Conservation (phyloP, 2,888 invertebrate species). For the Pyralis farinalis region DNA sequence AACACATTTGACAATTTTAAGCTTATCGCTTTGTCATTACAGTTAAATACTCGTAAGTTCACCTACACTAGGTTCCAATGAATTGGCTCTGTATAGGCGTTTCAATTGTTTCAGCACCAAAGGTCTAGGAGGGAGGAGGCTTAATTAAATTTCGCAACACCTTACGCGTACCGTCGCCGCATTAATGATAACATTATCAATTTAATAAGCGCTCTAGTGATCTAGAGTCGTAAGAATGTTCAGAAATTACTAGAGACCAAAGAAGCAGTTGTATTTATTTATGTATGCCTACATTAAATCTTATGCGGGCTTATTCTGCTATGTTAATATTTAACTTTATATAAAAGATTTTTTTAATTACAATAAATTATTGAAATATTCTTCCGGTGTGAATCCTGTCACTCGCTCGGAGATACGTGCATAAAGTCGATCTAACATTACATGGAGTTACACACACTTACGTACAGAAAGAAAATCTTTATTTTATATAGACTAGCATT, state of each 20-base stretch:
- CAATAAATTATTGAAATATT: constrained; percentile 53
- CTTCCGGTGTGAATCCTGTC: constrained; percentile 49
- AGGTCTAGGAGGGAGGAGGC: constrained; percentile 46
- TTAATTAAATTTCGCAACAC: constrained; percentile 35
- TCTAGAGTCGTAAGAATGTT: constrained; percentile 3
- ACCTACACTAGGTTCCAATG: constrained; percentile 3
- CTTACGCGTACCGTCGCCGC: constrained; percentile 1
- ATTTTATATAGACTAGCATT: neutral
- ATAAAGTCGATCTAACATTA: constrained; percentile 60
- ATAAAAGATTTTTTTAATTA: constrained; percentile 67
- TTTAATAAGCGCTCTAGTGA: constrained; percentile 3
- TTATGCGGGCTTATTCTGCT: constrained; percentile 16
- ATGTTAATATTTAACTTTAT: constrained; percentile 40
- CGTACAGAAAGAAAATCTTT: constrained; percentile 20
- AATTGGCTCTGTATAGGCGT: constrained; percentile 45
- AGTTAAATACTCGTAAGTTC: neutral
- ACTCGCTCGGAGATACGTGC: constrained; percentile 58
- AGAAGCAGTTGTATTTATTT: constrained; percentile 17
- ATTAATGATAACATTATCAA: constrained; percentile 1
- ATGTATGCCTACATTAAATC: constrained; percentile 15
- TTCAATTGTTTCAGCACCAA: constrained; percentile 75
- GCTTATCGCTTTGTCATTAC: constrained; percentile 22
- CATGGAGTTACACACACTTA: constrained; percentile 52
- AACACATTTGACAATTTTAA: neutral
- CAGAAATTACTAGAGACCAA: constrained; percentile 11